These are phyloP conservation scores for Sorex maritimensis DNA, from an alignment of 2,797 vertebrate species.

Conservation along the genomic window DNA sequence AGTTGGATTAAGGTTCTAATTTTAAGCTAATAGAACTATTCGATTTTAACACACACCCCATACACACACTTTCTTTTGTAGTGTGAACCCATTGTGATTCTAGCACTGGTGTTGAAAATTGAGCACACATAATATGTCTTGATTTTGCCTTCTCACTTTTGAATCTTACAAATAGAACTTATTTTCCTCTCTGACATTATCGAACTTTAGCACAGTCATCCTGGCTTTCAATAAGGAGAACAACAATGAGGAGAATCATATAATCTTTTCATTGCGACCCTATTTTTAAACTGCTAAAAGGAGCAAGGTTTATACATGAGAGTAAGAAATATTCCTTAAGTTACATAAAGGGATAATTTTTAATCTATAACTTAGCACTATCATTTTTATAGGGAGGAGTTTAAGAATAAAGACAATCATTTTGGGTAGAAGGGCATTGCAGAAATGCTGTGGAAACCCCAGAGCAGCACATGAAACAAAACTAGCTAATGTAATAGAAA, in stretches of 20 bases:
- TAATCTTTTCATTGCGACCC: not conserved
- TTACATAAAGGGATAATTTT: not conserved
- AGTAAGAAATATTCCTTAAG: constrained; percentile 26
- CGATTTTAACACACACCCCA: too few species aligned
- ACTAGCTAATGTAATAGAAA: not conserved
- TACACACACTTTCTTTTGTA: not conserved
- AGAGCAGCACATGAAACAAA: not conserved
- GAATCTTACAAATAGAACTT: constrained; percentile 24
- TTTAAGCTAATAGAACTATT: not conserved
- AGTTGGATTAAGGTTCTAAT: not conserved
- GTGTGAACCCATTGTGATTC: not conserved
- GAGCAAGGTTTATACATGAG: not conserved
- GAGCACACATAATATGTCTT: not conserved
- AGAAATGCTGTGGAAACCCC: too few species aligned
- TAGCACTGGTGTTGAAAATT: not conserved
- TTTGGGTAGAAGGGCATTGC: not conserved
- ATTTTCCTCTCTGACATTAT: not conserved
- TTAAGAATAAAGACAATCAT: not conserved
- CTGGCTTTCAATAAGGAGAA: not conserved
- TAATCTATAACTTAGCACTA: constrained; percentile 15
- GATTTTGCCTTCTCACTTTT: not conserved
- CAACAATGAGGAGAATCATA: not conserved
- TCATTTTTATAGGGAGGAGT: constrained; percentile 2
- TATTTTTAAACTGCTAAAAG: constrained; percentile 11
- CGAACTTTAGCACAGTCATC: not conserved